Conservation (phyloP, 2,888 invertebrate species). For the Timema cristinae region DNA sequence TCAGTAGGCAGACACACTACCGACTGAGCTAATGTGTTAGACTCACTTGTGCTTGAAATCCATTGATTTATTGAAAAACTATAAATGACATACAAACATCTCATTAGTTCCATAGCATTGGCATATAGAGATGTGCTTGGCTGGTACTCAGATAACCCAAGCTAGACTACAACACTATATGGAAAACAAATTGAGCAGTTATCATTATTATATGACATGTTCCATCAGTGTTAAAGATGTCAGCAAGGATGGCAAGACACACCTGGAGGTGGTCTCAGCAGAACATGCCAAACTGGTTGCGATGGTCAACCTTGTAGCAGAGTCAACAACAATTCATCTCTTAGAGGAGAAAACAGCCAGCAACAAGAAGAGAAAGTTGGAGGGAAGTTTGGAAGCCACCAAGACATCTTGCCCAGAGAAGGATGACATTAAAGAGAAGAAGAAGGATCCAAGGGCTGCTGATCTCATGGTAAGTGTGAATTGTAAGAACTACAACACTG, state of each 20-base stretch:
- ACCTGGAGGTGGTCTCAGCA: conserved; percentile 51
- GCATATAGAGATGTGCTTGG: too few species aligned
- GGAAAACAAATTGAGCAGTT: too few species aligned
- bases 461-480: conserved; percentile 62
- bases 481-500: too few species aligned
- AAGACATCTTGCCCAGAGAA: conserved; percentile 46
- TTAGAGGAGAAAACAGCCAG: conserved; percentile 43
- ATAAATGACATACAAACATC: too few species aligned
- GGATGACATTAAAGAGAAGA: conserved; percentile 57
- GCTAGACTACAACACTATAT: too few species aligned
- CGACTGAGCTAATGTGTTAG: too few species aligned
- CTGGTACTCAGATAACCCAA: too few species aligned
- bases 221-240: conserved; percentile 47
- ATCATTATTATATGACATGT: too few species aligned
- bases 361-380: conserved; percentile 46
- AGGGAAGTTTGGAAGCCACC: conserved; percentile 32
- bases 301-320: conserved; percentile 44
- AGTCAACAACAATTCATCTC: conserved; percentile 25
- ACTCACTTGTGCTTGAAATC: too few species aligned
- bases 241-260: conserved; percentile 45
- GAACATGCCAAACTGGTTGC: conserved; percentile 57
- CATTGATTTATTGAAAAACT: too few species aligned
- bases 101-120: too few species aligned
- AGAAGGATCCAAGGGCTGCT: conserved; percentile 52
- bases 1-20: too few species aligned